phyloP scores from a whole-genome alignment of 2,888 invertebrate species.

The Sesia bembeciformis region DNA sequence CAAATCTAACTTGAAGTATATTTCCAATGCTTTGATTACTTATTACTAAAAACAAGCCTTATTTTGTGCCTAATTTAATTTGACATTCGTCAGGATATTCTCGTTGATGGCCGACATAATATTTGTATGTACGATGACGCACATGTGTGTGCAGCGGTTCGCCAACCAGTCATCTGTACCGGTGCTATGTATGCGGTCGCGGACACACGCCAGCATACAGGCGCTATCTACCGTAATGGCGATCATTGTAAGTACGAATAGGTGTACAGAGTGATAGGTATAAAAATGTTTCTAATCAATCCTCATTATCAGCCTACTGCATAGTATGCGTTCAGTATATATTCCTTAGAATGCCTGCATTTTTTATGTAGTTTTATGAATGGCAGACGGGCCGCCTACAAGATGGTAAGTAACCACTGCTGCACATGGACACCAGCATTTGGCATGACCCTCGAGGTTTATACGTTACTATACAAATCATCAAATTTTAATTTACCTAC shows the following conservation, averaged over 20 bases:
- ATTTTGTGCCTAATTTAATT: neutral
- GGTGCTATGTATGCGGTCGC: slow-evolving; percentile 50
- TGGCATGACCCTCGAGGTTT: neutral
- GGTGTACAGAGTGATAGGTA: neutral
- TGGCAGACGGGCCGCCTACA: too few species aligned
- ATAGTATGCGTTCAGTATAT: too few species aligned
- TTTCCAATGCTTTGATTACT: neutral
- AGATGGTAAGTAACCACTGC: too few species aligned
- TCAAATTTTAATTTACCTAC: neutral
- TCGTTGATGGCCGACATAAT: slow-evolving; percentile 55
- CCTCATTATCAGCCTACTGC: too few species aligned
- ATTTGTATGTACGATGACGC: slow-evolving; percentile 44
- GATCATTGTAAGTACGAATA: slow-evolving; percentile 30
- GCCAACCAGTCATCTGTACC: slow-evolving; percentile 44
- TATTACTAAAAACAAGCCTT: too few species aligned
- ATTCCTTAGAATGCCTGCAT: too few species aligned
- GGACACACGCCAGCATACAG: slow-evolving; percentile 51
- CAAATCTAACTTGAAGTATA: neutral
- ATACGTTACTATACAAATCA: neutral
- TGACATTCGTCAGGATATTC: slow-evolving; percentile 33
- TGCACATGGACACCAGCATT: too few species aligned
- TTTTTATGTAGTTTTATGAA: too few species aligned
- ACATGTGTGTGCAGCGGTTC: slow-evolving; percentile 47
- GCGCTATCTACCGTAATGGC: slow-evolving; percentile 51
- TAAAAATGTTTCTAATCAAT: too few species aligned